A percentile compares a stretch with the other conserved stretches of the same genome.
These are phyloP conservation scores for Pampusana beccarii DNA, from an alignment of 2,113 vertebrate genomes.

Conservation along the genomic window DNA sequence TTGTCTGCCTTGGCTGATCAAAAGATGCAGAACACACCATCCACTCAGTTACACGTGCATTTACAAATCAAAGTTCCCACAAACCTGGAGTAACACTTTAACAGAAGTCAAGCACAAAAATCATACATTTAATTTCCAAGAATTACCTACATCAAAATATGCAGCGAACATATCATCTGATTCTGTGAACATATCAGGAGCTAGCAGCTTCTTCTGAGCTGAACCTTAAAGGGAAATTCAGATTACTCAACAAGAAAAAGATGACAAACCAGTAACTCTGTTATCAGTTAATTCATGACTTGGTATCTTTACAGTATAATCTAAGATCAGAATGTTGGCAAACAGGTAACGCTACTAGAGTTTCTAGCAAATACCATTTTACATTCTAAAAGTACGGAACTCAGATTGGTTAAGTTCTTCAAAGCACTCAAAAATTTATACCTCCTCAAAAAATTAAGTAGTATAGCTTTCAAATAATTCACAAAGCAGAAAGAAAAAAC, in stretches of 20 bases:
- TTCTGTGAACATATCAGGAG: conserved; percentile 98
- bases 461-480: not conserved
- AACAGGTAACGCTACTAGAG: not conserved
- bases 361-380: not conserved
- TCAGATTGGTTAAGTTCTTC: not conserved
- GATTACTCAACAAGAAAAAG: conserved; percentile 29
- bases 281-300: not conserved
- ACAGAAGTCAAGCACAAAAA: not conserved
- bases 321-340: not conserved
- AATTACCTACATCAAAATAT: conserved; percentile 91
- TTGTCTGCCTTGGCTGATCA: not conserved
- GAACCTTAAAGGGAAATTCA: conserved; percentile 80
- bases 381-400: not conserved
- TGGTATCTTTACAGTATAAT: not conserved
- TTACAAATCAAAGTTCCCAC: not conserved
- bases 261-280: not conserved
- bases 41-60: not conserved
- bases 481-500: not conserved
- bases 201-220: conserved; percentile 91
- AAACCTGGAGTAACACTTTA: not conserved
- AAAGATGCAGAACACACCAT: not conserved
- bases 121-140: not conserved
- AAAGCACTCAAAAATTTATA: not conserved
- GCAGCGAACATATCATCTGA: conserved; percentile 99
- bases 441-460: not conserved